Conservation (phyloP, 37 sponge, comb jelly and placozoan genomes). For the Haliclona indistincta region DNA sequence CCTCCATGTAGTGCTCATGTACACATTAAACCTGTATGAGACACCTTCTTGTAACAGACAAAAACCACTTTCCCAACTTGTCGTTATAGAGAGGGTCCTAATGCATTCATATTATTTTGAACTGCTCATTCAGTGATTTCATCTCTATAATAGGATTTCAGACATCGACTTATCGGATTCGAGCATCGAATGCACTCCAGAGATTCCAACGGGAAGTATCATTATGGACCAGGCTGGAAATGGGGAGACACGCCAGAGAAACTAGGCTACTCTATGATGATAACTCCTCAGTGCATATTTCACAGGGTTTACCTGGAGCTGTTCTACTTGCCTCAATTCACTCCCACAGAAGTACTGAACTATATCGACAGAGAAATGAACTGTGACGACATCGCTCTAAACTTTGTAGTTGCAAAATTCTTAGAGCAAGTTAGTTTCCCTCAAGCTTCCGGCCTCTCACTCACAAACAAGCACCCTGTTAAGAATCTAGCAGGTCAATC, state of each 20-base stretch:
- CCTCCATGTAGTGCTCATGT: too few species aligned
- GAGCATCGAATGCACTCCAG: constrained; percentile 8
- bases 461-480: background rate
- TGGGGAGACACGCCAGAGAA: background rate
- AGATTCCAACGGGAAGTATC: background rate
- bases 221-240: background rate
- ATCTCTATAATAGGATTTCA: background rate
- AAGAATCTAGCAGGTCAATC: constrained; percentile 4
- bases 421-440: constrained; percentile 9
- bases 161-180: constrained; percentile 29
- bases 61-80: too few species aligned
- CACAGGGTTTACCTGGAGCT: constrained; percentile 42
- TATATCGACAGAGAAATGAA: constrained; percentile 27
- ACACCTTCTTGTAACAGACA: too few species aligned
- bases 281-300: background rate
- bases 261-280: constrained; percentile 31
- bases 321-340: constrained; percentile 7
- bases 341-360: constrained; percentile 5
- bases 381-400: constrained; percentile 40
- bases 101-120: too few species aligned
- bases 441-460: constrained; percentile 5
- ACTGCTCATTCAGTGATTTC: too few species aligned
- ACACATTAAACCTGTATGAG: too few species aligned
- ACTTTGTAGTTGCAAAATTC: constrained; percentile 29
- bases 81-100: too few species aligned